Percentiles rank a stretch among this genome's conserved stretches.
Evolutionary conservation across 2,113 vertebrate species (phyloP).

Genomic region (Anser cygnoides): DNA sequence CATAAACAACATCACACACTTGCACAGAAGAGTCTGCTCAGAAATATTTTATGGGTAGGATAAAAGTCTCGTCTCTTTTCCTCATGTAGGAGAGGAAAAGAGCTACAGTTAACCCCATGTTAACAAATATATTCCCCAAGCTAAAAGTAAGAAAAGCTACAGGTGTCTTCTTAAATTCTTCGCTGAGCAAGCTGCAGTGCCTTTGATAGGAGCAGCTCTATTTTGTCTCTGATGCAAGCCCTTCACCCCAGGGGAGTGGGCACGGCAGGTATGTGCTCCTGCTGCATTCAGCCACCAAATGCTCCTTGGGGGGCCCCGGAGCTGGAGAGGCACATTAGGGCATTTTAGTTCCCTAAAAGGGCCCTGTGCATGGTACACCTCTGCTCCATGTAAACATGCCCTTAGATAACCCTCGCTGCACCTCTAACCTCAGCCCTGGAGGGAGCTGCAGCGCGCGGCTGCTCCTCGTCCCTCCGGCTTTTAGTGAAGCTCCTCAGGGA

Average conservation of each 20-base stretch:
- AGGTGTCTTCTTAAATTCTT: background rate
- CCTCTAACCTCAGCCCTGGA: background rate
- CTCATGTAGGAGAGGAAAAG: background rate
- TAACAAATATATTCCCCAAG: background rate
- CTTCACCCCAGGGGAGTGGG: background rate
- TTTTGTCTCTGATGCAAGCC: background rate
- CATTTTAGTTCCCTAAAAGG: background rate
- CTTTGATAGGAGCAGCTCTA: background rate
- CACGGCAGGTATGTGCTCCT: accelerated
- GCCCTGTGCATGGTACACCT: background rate
- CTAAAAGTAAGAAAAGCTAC: background rate
- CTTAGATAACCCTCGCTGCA: background rate
- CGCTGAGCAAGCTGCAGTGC: background rate
- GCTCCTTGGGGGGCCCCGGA: background rate
- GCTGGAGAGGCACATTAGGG: background rate
- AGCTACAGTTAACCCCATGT: background rate
- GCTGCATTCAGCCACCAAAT: background rate
- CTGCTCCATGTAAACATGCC: background rate
- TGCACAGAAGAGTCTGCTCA: background rate
- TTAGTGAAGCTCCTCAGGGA: background rate
- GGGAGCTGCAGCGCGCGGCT: background rate
- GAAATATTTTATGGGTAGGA: background rate
- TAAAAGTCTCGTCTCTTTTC: background rate
- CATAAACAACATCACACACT: background rate
- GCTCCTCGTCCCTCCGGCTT: background rate